Percentiles rank a stretch among this genome's conserved stretches.
These are phyloP conservation scores for Trimorus sp. DNA, from an alignment of 2,888 invertebrate genomes.

Conservation along the genomic window DNA sequence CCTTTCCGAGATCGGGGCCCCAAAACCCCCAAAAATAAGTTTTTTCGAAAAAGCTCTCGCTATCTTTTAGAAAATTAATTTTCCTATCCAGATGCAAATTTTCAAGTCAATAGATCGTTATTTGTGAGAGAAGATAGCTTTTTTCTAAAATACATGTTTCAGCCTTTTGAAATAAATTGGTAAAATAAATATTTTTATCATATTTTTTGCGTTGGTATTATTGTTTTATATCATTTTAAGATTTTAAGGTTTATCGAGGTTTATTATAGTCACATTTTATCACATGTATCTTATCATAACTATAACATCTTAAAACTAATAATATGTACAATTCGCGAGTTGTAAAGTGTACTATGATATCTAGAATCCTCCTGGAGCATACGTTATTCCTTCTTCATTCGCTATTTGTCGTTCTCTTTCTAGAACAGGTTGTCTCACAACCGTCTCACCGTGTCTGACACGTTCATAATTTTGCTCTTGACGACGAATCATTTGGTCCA, in stretches of 20 bases:
- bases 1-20: too few relatives aligned
- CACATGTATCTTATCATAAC: too few relatives aligned
- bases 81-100: constrained; percentile 9
- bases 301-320: too few relatives aligned
- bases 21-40: constrained; percentile 4
- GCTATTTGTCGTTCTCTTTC: constrained; percentile 31
- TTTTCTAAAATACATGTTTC: too few relatives aligned
- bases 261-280: too few relatives aligned
- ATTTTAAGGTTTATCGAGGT: too few relatives aligned
- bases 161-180: too few relatives aligned
- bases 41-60: background rate
- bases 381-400: constrained; percentile 5
- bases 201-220: background rate
- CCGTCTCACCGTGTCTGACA: constrained; percentile 10
- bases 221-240: too few relatives aligned
- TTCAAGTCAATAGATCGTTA: background rate
- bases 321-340: too few relatives aligned
- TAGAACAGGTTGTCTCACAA: constrained; percentile 16
- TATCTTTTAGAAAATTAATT: constrained; percentile 11
- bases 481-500: constrained; percentile 7
- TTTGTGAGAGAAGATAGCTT: constrained; percentile 4
- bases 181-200: too few relatives aligned
- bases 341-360: too few relatives aligned
- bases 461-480: constrained; percentile 25
- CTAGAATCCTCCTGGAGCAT: constrained; percentile 20